Evolutionary conservation across 1,140 invertebrate genomes (phyloP).

Genomic region (Drosophila pectinifera): DNA sequence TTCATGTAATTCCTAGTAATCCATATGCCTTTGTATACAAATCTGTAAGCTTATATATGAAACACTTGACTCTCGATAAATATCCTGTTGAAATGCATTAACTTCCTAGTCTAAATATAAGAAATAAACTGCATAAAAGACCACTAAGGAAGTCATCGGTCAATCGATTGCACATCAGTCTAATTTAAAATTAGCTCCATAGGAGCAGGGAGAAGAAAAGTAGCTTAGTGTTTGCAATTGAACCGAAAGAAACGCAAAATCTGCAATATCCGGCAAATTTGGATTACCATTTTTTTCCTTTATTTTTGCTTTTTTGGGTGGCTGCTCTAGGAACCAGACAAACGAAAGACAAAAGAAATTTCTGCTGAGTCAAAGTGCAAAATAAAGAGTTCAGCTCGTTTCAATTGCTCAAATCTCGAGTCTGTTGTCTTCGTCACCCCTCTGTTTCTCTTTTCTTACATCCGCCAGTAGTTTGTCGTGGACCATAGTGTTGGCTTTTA

Average conservation of each 20-base stretch:
- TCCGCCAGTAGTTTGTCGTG: background rate
- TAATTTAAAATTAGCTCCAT: background rate
- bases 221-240: conserved; percentile 18
- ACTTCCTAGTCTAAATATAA: no score
- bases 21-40: background rate
- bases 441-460: background rate
- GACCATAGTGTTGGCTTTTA: background rate
- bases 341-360: conserved; percentile 61
- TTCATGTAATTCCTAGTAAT: no score
- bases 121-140: background rate
- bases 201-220: background rate
- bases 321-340: conserved; percentile 10
- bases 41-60: no score
- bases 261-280: conserved; percentile 68
- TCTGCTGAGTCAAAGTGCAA: conserved; percentile 56
- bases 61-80: no score
- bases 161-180: background rate
- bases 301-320: conserved; percentile 4
- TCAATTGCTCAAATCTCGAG: conserved; percentile 23
- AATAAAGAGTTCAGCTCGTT: conserved; percentile 46
- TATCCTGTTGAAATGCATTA: no score
- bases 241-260: conserved; percentile 52
- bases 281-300: conserved; percentile 12
- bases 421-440: background rate
- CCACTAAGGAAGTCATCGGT: background rate